Base-by-base conservation (phyloP, 2,888 invertebrate species). In the Caenorhabditis angaria region DNA sequence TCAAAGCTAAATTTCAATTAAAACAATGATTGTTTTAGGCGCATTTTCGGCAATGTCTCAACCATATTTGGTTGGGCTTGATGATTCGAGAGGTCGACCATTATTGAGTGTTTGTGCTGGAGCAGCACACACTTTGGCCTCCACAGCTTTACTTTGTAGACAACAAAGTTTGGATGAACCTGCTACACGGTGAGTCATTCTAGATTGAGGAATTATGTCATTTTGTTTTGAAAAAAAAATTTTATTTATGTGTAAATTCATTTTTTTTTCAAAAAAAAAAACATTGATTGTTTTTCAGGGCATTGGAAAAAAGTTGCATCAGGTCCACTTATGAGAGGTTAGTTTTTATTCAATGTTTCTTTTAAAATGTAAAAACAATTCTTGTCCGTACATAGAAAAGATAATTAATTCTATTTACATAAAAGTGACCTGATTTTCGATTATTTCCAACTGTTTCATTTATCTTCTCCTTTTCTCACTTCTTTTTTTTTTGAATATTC, bases 41-140 rank as follows among this genome's bases (percentile, higher is more conserved):
- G 80, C 78, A n/a, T 85, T 83, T 65, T 76, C 81, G 8, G 77
- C 77, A 25, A 84, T 85, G 84, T 78, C 80, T 20, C 83, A 82
- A 69, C 85, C 85, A 55, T 85, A 85, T 63, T 66, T 81, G 61
- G 70, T 84, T 50, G 82, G 81, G 22, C 65, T 84, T 60, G 82
- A 79, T 57, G 78, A 80, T 35, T 80, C 80, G 10, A 63, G 77
- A 51, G 81, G 79, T 28, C 63, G 71, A 10, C 78, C 82, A 25
- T 60, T 81, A 51, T 70, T 78, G 64, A 67, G 77, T 65, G 79
- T 81, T 10, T 81, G 81, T 63, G 81, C 81, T 18, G 81, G 81
- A 41, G 81, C 81, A 32, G 83, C 83, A 32, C 84, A 84, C 54
- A 82, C 83, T 22, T 61, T 83, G 20, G 84, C 84, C 2, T 82